phyloP scores from a whole-genome alignment of 2,797 vertebrate genomes.

The Aselliscus stoliczkanus region DNA sequence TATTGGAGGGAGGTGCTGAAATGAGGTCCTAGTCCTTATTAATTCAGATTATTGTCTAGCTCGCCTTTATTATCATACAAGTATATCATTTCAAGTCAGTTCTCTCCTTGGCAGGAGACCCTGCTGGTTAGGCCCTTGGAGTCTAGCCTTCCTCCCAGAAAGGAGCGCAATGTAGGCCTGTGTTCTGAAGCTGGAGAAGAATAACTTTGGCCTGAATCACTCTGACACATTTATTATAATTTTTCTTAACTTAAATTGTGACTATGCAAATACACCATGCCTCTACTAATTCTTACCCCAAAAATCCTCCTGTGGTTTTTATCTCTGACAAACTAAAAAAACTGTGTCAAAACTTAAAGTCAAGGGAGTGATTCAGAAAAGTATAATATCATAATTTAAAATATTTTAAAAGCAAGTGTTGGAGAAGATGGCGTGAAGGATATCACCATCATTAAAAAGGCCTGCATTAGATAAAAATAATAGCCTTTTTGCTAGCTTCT shows the following conservation, averaged over 20 bases:
- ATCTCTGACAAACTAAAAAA: neutral
- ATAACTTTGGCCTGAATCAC: too few species aligned
- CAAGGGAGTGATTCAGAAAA: neutral
- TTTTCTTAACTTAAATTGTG: neutral
- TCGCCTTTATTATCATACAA: fast-evolving
- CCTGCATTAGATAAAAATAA: neutral
- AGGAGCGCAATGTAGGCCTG: neutral
- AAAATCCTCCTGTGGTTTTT: neutral
- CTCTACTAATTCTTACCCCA: neutral
- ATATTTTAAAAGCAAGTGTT: neutral
- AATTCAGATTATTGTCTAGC: neutral
- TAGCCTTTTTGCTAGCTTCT: neutral
- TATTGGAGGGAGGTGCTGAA: neutral
- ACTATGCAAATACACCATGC: neutral
- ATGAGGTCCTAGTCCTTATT: neutral
- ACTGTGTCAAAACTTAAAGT: neutral
- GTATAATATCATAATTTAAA: neutral
- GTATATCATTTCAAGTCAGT: neutral
- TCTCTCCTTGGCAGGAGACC: neutral
- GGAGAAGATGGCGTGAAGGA: neutral
- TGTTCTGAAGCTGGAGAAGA: neutral
- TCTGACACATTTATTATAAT: neutral
- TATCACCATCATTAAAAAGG: neutral
- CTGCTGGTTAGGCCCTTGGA: fast-evolving
- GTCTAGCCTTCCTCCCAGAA: neutral